Percentiles rank a stretch among this genome's conserved stretches.
phyloP scores from a whole-genome alignment of 1,140 invertebrate genomes.

The Colletes gigas region DNA sequence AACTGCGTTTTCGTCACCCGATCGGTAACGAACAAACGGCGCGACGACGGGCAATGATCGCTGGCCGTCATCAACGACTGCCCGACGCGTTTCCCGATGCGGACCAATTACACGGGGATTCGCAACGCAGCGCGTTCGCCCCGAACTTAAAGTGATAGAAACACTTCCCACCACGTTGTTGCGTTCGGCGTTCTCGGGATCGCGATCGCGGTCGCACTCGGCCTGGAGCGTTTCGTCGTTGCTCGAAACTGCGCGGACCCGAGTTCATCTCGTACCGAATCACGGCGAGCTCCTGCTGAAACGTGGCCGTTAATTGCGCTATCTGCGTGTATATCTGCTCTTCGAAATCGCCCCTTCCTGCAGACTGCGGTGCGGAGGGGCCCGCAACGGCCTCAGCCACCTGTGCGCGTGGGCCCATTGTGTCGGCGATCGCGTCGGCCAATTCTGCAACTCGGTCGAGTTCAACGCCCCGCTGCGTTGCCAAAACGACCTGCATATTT shows the following conservation, averaged over 20 bases:
- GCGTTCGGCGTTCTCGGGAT: neutral
- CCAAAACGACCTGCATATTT: constrained; percentile 46
- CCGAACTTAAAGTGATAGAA: neutral
- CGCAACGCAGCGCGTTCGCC: neutral
- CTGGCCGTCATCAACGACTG: constrained; percentile 47
- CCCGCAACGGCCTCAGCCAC: constrained; percentile 24
- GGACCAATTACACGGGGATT: neutral
- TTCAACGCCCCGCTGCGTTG: constrained; percentile 11
- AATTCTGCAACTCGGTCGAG: constrained; percentile 69
- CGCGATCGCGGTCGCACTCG: constrained; percentile 9
- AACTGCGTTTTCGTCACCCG: constrained; percentile 2
- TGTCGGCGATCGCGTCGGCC: constrained; percentile 76
- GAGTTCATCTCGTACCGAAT: neutral
- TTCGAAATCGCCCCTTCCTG: neutral
- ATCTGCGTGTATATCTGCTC: neutral
- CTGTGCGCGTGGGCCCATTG: neutral
- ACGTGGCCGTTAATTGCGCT: neutral
- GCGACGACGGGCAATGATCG: constrained; percentile 1
- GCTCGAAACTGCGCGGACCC: neutral
- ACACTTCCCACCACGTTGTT: neutral
- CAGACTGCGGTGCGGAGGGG: neutral
- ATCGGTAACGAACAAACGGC: constrained; percentile 52
- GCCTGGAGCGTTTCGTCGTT: constrained; percentile 18
- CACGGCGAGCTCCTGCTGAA: constrained; percentile 28
- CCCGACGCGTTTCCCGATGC: neutral